Evolutionary conservation across 2,113 vertebrate genomes (phyloP), one percentile per base, ranked within the genome.

Genomic region (Sterna hirundo): DNA sequence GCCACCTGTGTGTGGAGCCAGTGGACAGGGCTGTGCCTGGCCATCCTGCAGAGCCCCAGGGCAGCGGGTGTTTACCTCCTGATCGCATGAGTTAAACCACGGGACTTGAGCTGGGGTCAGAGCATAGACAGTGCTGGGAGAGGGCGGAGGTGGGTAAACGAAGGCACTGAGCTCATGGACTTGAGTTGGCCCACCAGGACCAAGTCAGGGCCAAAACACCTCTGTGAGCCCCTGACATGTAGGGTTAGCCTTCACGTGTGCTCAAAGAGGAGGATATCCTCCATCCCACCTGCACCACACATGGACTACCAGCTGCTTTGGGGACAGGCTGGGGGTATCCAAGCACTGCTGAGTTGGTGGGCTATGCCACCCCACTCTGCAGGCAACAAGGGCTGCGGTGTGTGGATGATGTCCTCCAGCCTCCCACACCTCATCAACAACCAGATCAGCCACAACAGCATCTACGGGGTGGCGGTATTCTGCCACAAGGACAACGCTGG

Each of bases 321-420:
- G 47, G 58, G 8, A 34, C 32, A 15, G 30, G 21, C 46, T 32
- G 17, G 30, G 21, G 6, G 20, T 82, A 38, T 82, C 34, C 29
- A 40, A n/a, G 29, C 16, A 8, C 42, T 38, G 49, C 34, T 60
- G 34, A 69, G 16, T 40, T 7, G 1, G 23, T 52, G 69, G 29
- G 10, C 52, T 34, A 1, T 54, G 34, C 55, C 2, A 3, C n/a
- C 32, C n/a, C 2, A 0, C 26, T 22, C 72, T 88, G 42, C 82
- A 99, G 99, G 98, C 86, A 99, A 99, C 97, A 99, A 98, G 96
- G 98, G 99, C 92, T 99, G 99, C 34, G 98, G 99, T 1, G 98
- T 99, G 78, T 99, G 99, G 99, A 98, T 99, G 61, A 99, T 98
- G 98, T 98, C 99, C 0, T 99, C 99, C 86, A 99, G 99, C 97